phyloP scores from a whole-genome alignment of 2,888 invertebrate genomes.

The Xylophagus ater region DNA sequence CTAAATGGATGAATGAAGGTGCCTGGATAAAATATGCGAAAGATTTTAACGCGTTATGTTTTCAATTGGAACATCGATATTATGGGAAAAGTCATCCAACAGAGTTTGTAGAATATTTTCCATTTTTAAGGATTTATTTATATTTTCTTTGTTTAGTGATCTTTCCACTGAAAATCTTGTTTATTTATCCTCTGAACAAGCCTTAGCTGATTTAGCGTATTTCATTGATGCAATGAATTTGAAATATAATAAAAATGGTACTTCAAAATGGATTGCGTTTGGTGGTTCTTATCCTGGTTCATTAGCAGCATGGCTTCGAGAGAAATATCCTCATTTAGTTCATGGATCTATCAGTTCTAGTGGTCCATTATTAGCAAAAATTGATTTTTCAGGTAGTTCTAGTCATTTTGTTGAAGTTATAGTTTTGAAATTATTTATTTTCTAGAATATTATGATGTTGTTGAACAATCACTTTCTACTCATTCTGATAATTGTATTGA shows the following conservation, averaged over 20 bases:
- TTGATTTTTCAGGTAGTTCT: constrained; percentile 71
- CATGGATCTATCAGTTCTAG: constrained; percentile 79
- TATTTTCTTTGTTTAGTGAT: constrained; percentile 49
- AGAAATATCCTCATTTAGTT: constrained; percentile 80
- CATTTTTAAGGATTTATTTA: too few species aligned
- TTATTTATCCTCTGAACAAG: constrained; percentile 69
- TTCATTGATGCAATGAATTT: constrained; percentile 66
- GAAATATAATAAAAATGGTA: constrained; percentile 46
- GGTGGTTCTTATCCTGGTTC: constrained; percentile 94
- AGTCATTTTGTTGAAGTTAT: not conserved
- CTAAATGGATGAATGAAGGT: constrained; percentile 79
- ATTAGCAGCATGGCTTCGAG: constrained; percentile 79
- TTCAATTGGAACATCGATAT: constrained; percentile 83
- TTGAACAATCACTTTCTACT: constrained; percentile 58
- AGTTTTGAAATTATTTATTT: constrained; percentile 19
- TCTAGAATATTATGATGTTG: constrained; percentile 72
- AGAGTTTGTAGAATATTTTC: constrained; percentile 43
- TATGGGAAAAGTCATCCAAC: constrained; percentile 91
- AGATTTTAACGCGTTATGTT: constrained; percentile 67
- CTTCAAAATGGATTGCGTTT: constrained; percentile 76
- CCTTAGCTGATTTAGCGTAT: constrained; percentile 72
- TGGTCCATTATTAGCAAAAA: constrained; percentile 74
- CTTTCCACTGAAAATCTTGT: constrained; percentile 65
- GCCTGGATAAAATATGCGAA: constrained; percentile 77
- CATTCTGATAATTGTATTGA: constrained; percentile 58